Percentiles rank a stretch among this genome's conserved stretches.
Evolutionary conservation across 2,797 vertebrate species (phyloP).

Genomic region (Sebastes hubbsi): DNA sequence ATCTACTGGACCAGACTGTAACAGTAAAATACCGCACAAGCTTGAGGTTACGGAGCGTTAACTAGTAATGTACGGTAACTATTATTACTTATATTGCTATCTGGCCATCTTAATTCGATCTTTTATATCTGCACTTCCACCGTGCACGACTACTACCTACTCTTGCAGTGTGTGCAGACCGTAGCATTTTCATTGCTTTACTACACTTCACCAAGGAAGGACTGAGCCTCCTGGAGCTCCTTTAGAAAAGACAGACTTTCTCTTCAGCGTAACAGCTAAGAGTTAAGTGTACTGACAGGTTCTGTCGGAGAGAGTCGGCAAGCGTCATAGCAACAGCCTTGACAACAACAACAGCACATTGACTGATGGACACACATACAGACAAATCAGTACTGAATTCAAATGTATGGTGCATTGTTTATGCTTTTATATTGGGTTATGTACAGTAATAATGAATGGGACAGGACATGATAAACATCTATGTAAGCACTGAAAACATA

Average conservation of each 20-base stretch:
- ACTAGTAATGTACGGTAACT: too few species aligned
- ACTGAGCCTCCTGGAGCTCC: not conserved
- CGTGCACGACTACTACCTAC: too few species aligned
- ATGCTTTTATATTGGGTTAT: not conserved
- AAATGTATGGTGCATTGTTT: rapidly evolving
- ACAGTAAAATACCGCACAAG: too few species aligned
- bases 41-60: too few species aligned
- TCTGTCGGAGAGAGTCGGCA: too few species aligned
- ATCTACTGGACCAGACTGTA: too few species aligned
- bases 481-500: not conserved
- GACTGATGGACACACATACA: not conserved
- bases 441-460: too few species aligned
- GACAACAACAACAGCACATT: not conserved
- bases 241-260: not conserved
- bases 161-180: not conserved
- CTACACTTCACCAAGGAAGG: too few species aligned
- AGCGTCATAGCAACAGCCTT: not conserved
- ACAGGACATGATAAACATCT: not conserved
- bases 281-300: too few species aligned
- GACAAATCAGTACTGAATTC: not conserved
- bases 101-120: too few species aligned
- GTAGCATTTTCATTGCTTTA: not conserved
- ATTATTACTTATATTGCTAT: too few species aligned
- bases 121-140: too few species aligned
- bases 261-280: not conserved